Conservation (phyloP, 2,797 vertebrate genomes). For the Sylvilagus floridanus region DNA sequence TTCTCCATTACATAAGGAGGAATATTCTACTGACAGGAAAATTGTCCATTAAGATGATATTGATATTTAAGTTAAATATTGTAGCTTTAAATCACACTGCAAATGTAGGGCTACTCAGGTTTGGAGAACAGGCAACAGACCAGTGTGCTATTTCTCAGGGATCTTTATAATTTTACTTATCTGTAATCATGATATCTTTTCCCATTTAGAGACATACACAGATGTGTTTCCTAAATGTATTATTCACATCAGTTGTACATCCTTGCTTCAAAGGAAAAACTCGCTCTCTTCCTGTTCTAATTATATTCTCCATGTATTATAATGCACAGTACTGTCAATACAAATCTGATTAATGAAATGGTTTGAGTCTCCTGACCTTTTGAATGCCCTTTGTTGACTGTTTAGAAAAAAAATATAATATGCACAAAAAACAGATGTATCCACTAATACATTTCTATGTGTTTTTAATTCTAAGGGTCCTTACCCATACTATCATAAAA, state of each 20-base stretch:
- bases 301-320: neutral
- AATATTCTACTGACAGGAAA: neutral
- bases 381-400: neutral
- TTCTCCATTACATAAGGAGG: neutral
- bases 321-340: neutral
- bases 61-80: conserved; percentile 51
- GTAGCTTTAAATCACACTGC: neutral
- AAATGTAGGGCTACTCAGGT: conserved; percentile 30
- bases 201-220: neutral
- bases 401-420: conserved; percentile 31
- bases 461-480: neutral
- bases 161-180: neutral
- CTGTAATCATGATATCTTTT: neutral
- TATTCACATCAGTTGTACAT: neutral
- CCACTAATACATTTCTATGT: neutral
- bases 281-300: conserved; percentile 5
- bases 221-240: neutral
- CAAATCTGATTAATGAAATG: conserved; percentile 18
- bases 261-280: conserved; percentile 23
- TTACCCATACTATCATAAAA: neutral
- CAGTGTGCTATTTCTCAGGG: neutral
- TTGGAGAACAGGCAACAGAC: neutral
- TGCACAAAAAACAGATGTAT: neutral
- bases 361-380: neutral
- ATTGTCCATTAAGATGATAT: conserved; percentile 26